Conservation (phyloP, 2,113 vertebrate species). For the Equus quagga region DNA sequence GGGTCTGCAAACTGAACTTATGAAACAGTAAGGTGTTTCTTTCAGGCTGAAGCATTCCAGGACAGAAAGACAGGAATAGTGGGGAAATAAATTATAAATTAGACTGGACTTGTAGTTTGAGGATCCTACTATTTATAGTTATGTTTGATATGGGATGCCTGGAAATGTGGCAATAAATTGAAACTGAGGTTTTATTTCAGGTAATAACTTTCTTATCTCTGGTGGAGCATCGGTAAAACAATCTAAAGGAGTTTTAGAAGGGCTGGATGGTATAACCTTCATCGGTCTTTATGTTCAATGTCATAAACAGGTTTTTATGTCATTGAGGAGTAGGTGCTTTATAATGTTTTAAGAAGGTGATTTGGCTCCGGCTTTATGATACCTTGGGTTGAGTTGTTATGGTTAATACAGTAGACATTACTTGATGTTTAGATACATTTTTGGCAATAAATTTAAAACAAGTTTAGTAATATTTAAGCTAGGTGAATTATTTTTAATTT, state of each 20-base stretch:
- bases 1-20: not conserved
- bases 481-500: constrained; percentile 12
- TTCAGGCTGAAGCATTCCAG: constrained; percentile 15
- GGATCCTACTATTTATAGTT: constrained; percentile 64
- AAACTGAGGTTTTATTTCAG: constrained; percentile 70
- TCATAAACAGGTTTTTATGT: not conserved
- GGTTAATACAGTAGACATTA: not conserved
- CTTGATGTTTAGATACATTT: not conserved
- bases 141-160: constrained; percentile 40
- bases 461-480: not conserved
- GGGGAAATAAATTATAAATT: constrained; percentile 63
- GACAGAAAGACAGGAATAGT: constrained; percentile 34
- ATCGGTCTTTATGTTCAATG: not conserved
- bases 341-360: not conserved
- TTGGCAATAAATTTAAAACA: constrained; percentile 35
- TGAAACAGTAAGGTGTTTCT: constrained; percentile 20
- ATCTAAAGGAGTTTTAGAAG: constrained; percentile 6
- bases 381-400: not conserved
- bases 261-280: not conserved
- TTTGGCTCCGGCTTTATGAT: not conserved
- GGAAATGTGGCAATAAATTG: constrained; percentile 56
- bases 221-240: not conserved
- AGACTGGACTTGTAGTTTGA: constrained; percentile 42
- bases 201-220: constrained; percentile 62
- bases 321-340: not conserved